Percentiles rank a stretch among this genome's conserved stretches.
Conservation (phyloP, 2,113 vertebrate genomes). For the Tapirus terrestris region DNA sequence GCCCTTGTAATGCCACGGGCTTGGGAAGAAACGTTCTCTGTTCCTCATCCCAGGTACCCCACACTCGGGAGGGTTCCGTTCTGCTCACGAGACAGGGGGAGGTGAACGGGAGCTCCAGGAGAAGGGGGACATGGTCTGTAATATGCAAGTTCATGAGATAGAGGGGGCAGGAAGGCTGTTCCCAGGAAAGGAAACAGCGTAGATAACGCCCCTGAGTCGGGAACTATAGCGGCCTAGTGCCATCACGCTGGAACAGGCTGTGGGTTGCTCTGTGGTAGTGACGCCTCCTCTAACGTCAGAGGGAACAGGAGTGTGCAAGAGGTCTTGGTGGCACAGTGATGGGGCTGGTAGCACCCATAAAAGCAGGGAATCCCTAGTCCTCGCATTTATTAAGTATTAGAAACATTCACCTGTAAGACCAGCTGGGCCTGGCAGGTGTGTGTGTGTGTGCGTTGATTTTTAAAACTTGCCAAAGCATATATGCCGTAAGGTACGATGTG, state of each 20-base stretch:
- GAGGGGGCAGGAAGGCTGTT: neutral
- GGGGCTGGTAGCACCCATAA: neutral
- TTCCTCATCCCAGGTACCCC: neutral
- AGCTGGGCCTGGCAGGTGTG: neutral
- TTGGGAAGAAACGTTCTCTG: neutral
- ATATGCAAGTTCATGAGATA: neutral
- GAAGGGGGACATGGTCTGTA: neutral
- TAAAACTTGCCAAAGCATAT: neutral
- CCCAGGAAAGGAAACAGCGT: neutral
- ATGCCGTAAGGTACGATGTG: neutral
- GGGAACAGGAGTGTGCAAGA: neutral
- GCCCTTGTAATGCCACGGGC: fast-evolving
- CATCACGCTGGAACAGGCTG: fast-evolving
- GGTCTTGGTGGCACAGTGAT: neutral
- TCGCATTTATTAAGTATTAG: fast-evolving
- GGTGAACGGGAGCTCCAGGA: too few relatives aligned
- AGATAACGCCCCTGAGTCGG: fast-evolving
- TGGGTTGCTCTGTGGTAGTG: neutral
- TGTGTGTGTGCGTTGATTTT: neutral
- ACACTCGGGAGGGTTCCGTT: neutral
- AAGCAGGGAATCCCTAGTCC: neutral
- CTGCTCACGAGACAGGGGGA: neutral
- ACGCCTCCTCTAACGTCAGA: neutral
- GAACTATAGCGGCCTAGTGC: fast-evolving
- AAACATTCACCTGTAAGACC: neutral